Evolutionary conservation across 2,113 vertebrate species (phyloP), one percentile per base, ranked within the genome.

Genomic region (Falco punctatus): DNA sequence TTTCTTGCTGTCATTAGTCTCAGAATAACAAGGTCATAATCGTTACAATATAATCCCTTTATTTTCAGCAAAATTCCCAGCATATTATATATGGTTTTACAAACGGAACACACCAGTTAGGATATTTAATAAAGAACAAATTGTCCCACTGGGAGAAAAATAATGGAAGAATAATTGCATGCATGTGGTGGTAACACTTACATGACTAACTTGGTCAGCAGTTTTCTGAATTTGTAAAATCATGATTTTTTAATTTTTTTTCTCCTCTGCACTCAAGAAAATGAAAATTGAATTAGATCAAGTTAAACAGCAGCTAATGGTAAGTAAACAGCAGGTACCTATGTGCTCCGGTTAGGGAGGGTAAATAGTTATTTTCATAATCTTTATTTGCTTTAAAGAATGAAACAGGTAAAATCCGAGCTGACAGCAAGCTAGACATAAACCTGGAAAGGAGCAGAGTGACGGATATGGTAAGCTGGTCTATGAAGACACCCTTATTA

Each of bases 241-340:
- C 5, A 0, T 27, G 51, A 42, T 79, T 26, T 16, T 54, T 73
- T 79, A 21, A 15, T 42, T 80, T 54, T 73, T 85, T 94, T 80
- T 54, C 61, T 94, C 7, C n/a, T 85, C 81, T 96, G 40, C 81
- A 35, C 82, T 38, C 38, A 98, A 99, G 99, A 99, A 99, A 98
- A 99, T 99, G 99, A 99, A 99, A 98, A 98, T 97, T 92, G 99
- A 99, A 94, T 97, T 99, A 93, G 98, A 99, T 94, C 99, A 99
- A 95, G 98, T 99, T 33, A 98, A 98, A 95, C 95, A 98, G 90
- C 98, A 98, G 62, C 94, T 99, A 48, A 96, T 98, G 93, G 99
- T 99, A 96, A 99, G 98, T 98, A 80, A 96, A 81, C 24, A 69
- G 72, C 51, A 72, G 89, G 40, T 82, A 70, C 52, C 15, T 70